These are phyloP conservation scores for Ispidina picta DNA, from an alignment of 2,797 vertebrate genomes.

Conservation along the genomic window DNA sequence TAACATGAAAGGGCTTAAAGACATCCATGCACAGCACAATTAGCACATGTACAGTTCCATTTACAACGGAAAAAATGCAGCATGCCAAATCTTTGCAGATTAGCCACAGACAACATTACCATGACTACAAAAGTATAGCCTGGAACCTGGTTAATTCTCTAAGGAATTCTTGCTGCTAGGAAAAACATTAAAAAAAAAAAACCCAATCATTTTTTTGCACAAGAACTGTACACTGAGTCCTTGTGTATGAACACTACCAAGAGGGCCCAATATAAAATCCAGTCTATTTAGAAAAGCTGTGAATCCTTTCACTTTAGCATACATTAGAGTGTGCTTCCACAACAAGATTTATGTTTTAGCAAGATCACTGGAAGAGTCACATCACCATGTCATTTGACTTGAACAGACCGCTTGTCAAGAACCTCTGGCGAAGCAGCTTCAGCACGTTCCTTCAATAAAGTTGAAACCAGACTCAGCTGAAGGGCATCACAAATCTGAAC, in stretches of 20 bases:
- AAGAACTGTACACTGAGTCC: not conserved
- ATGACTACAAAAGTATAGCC: not conserved
- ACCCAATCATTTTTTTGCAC: not conserved
- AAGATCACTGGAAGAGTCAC: not conserved
- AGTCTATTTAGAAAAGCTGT: not conserved
- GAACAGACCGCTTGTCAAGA: fast-evolving
- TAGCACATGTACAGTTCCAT: not conserved
- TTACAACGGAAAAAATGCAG: not conserved
- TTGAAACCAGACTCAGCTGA: not conserved
- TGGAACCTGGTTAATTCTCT: not conserved
- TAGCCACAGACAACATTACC: not conserved
- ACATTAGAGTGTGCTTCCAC: not conserved
- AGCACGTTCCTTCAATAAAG: not conserved
- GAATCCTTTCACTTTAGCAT: not conserved
- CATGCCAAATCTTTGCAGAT: not conserved
- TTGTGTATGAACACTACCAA: not conserved
- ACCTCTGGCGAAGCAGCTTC: not conserved
- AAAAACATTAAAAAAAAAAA: no score
- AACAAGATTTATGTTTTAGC: not conserved
- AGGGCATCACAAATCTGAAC: not conserved
- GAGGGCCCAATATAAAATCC: not conserved
- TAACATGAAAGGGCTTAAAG: not conserved
- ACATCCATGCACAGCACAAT: fast-evolving
- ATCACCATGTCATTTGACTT: fast-evolving
- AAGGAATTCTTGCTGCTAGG: not conserved